phyloP scores from a whole-genome alignment of 2,888 invertebrate genomes.

The Drosophila mayaguana region DNA sequence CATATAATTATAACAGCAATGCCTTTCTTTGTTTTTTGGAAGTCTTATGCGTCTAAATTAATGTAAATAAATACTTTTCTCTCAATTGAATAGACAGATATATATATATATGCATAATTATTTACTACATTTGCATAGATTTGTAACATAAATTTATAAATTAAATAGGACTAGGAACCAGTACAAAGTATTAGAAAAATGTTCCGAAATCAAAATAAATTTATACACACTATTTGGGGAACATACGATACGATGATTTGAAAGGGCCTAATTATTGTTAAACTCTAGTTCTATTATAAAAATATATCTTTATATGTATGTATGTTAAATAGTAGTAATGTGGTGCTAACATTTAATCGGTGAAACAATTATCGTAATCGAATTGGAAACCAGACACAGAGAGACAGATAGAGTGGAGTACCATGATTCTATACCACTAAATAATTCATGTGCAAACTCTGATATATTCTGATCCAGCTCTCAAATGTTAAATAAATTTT shows the following conservation, averaged over 20 bases:
- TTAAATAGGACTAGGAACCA: slow-evolving; percentile 77
- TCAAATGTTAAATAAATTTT: slow-evolving; percentile 20
- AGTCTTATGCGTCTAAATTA: slow-evolving; percentile 57
- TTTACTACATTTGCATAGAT: slow-evolving; percentile 58
- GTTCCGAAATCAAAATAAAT: slow-evolving; percentile 33
- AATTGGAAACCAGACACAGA: slow-evolving; percentile 22
- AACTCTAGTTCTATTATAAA: slow-evolving; percentile 24
- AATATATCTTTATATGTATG: slow-evolving; percentile 4
- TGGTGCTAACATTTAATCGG: slow-evolving; percentile 32
- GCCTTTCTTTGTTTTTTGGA: slow-evolving; percentile 67
- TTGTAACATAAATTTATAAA: slow-evolving; percentile 54
- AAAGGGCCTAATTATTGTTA: slow-evolving; percentile 23
- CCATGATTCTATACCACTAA: slow-evolving; percentile 13
- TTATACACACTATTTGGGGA: slow-evolving; percentile 19
- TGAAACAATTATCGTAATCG: slow-evolving; percentile 31
- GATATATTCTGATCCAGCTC: slow-evolving; percentile 19
- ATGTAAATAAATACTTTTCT: slow-evolving; percentile 74
- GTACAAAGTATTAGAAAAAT: slow-evolving; percentile 61
- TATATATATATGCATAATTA: slow-evolving; percentile 24
- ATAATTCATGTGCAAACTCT: slow-evolving; percentile 29
- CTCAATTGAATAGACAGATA: slow-evolving; percentile 36
- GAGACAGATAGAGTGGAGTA: background rate
- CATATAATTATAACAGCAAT: slow-evolving; percentile 66
- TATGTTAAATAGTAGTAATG: slow-evolving; percentile 15
- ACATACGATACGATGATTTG: slow-evolving; percentile 19